Percentiles rank a stretch among this genome's conserved stretches.
Evolutionary conservation across 2,797 vertebrate genomes (phyloP).

Genomic region (Echeneis naucrates): DNA sequence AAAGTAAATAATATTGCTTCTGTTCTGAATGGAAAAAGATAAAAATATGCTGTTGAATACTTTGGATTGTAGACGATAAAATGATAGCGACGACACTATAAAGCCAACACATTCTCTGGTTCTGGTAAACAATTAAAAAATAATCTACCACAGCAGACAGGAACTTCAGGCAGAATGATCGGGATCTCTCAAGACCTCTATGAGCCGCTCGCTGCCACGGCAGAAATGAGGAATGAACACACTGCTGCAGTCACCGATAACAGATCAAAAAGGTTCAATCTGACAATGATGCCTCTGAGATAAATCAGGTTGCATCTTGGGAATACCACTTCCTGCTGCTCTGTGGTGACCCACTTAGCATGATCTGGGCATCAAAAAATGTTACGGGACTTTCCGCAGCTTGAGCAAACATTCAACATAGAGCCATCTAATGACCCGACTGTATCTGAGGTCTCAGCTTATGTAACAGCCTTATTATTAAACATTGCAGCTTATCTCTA

Average conservation of each 20-base stretch:
- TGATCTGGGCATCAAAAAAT: conserved; percentile 41
- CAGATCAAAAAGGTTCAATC: conserved; percentile 42
- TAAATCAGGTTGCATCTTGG: conserved; percentile 41
- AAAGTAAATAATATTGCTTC: conserved; percentile 6
- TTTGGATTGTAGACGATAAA: neutral
- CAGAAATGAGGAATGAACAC: conserved; percentile 1
- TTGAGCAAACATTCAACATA: conserved; percentile 28
- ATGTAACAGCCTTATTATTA: neutral
- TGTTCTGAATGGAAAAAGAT: conserved; percentile 3
- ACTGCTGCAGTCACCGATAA: conserved; percentile 7
- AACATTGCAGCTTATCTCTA: neutral
- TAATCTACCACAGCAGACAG: neutral
- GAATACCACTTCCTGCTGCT: conserved; percentile 55
- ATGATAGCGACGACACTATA: neutral
- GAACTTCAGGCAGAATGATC: no score
- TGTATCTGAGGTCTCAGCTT: conserved; percentile 15
- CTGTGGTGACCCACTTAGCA: conserved; percentile 68
- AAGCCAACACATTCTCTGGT: neutral
- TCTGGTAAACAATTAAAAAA: no score
- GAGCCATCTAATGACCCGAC: conserved; percentile 28
- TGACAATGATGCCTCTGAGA: conserved; percentile 37
- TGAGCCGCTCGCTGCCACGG: neutral
- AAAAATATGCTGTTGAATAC: conserved; percentile 16
- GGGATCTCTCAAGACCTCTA: neutral
- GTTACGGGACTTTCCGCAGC: conserved; percentile 52